Evolutionary conservation across 2,797 vertebrate species (phyloP).

Genomic region (Helarctos malayanus): DNA sequence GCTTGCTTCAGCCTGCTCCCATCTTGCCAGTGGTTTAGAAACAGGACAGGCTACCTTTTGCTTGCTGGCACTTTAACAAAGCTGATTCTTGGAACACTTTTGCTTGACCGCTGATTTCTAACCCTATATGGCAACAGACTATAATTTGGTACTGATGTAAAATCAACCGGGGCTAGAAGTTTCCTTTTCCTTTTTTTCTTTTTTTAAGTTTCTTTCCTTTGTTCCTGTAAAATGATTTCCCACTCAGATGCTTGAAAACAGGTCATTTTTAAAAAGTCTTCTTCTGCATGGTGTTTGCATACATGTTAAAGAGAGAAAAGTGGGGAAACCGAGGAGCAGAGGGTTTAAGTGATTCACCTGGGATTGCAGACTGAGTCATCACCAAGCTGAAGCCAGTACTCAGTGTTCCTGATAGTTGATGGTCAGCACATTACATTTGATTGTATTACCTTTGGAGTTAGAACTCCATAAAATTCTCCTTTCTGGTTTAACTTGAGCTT

Average conservation of each 20-base stretch:
- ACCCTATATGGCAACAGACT: slow-evolving; percentile 20
- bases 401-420: neutral
- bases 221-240: slow-evolving; percentile 81
- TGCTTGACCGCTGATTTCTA: slow-evolving; percentile 63
- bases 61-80: slow-evolving; percentile 43
- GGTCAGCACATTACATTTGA: neutral
- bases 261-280: slow-evolving; percentile 78
- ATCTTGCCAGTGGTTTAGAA: slow-evolving; percentile 50
- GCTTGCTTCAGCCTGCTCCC: neutral
- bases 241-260: slow-evolving; percentile 85
- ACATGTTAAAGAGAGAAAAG: neutral
- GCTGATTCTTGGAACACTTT: slow-evolving; percentile 44
- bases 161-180: slow-evolving; percentile 67
- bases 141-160: slow-evolving; percentile 54
- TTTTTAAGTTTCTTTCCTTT: slow-evolving; percentile 80
- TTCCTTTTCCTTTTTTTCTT: slow-evolving; percentile 42
- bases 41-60: slow-evolving; percentile 40
- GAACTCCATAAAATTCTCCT: neutral
- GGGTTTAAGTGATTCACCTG: neutral
- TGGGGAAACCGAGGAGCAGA: slow-evolving; percentile 28
- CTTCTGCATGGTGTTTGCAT: neutral
- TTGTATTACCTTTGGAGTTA: neutral
- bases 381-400: neutral
- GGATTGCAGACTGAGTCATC: neutral
- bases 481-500: slow-evolving; percentile 22